These are phyloP conservation scores for Incurvaria masculella DNA, from an alignment of 2,888 invertebrate species.

Conservation along the genomic window DNA sequence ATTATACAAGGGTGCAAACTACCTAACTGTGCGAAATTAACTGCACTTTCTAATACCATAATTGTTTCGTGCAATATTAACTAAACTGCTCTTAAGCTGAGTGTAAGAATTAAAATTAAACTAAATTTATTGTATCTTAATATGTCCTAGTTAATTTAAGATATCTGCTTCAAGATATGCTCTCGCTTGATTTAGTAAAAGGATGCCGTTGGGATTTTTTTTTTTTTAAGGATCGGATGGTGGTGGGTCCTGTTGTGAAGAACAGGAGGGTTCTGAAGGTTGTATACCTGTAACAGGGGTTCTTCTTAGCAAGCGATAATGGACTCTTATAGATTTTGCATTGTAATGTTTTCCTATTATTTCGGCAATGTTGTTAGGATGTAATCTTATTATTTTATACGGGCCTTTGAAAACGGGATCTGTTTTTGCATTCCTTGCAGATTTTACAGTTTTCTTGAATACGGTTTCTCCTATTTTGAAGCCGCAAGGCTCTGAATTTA, in stretches of 20 bases:
- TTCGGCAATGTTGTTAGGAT: constrained; percentile 12
- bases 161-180: constrained; percentile 1
- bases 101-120: too few relatives aligned
- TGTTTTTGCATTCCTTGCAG: not conserved
- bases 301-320: constrained; percentile 11
- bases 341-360: constrained; percentile 13
- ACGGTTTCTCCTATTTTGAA: not conserved
- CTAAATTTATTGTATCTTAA: too few relatives aligned
- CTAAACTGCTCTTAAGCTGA: too few relatives aligned
- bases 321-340: constrained; percentile 13
- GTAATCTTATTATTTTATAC: constrained; percentile 11
- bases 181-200: constrained; percentile 3
- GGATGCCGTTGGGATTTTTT: not conserved
- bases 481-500: not conserved
- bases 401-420: constrained; percentile 12
- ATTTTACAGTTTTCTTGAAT: not conserved
- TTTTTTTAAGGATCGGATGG: not conserved
- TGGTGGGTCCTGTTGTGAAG: constrained; percentile 3
- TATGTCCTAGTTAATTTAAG: too few relatives aligned
- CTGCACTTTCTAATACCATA: too few relatives aligned
- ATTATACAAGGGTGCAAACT: too few relatives aligned
- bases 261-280: constrained; percentile 4
- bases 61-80: too few relatives aligned
- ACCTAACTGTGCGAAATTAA: too few relatives aligned
- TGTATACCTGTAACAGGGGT: constrained; percentile 12